Conservation (phyloP, 2,888 invertebrate species). For the Sinopyrophorus schimmeli region DNA sequence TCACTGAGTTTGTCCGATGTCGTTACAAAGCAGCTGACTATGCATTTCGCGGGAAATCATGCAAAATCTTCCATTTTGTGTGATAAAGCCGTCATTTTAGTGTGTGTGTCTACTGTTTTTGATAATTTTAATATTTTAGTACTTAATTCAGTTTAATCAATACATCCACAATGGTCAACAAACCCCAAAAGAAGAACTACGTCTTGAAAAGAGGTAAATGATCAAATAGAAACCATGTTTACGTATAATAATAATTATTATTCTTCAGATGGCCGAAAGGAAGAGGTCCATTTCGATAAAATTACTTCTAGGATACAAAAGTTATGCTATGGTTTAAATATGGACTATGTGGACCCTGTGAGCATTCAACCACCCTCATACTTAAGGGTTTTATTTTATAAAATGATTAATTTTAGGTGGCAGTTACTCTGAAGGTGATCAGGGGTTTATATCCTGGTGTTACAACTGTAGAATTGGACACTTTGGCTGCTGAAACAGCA, state of each 20-base stretch:
- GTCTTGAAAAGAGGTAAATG: constrained; percentile 59
- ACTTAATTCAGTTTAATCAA: no score
- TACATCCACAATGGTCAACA: constrained; percentile 55
- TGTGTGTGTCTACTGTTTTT: no score
- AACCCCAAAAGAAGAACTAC: constrained; percentile 55
- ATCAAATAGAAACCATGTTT: background rate
- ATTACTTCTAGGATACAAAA: constrained; percentile 96
- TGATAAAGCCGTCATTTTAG: no score
- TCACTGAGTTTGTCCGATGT: no score
- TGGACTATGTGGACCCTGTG: constrained; percentile 96
- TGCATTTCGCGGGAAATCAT: no score
- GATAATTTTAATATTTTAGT: background rate
- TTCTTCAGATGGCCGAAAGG: constrained; percentile 78
- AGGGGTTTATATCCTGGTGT: constrained; percentile 95
- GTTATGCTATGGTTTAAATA: constrained; percentile 92
- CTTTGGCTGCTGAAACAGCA: constrained; percentile 97
- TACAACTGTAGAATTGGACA: constrained; percentile 95
- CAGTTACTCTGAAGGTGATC: constrained; percentile 90
- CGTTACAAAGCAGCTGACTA: no score
- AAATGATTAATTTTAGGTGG: constrained; percentile 59
- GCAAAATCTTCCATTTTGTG: no score
- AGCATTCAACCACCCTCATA: constrained; percentile 49
- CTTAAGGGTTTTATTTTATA: background rate
- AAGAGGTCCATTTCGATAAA: constrained; percentile 95
- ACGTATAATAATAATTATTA: background rate